Conservation (phyloP, 2,888 invertebrate genomes). For the Himalopsyche anomala region DNA sequence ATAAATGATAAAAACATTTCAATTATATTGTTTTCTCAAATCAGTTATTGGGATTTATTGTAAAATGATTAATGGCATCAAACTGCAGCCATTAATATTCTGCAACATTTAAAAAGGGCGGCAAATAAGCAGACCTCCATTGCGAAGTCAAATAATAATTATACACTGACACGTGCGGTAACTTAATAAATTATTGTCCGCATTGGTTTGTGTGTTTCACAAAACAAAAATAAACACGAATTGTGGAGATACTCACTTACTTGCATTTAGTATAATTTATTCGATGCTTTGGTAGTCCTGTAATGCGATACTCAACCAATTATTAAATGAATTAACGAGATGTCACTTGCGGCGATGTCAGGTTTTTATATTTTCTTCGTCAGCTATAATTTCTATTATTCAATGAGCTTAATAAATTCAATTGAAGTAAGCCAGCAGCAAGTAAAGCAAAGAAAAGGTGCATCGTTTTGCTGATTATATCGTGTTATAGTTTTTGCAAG, state of each 20-base stretch:
- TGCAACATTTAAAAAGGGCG: too few relatives aligned
- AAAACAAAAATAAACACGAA: background rate
- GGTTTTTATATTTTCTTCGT: constrained; percentile 45
- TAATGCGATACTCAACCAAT: constrained; percentile 47
- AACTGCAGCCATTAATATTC: too few relatives aligned
- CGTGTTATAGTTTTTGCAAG: too few relatives aligned
- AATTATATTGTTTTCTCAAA: background rate
- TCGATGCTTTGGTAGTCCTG: constrained; percentile 41
- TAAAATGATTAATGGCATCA: background rate
- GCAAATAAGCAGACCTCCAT: constrained; percentile 11
- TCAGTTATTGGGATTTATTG: background rate
- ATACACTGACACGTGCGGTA: constrained; percentile 45
- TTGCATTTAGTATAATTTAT: constrained; percentile 48
- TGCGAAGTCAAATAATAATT: constrained; percentile 37
- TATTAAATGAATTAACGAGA: constrained; percentile 59
- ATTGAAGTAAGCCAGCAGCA: too few relatives aligned
- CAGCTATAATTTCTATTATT: background rate
- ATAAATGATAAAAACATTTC: background rate
- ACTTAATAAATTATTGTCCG: constrained; percentile 50
- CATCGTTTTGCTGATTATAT: too few relatives aligned
- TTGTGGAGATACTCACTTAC: too few relatives aligned
- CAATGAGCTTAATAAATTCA: too few relatives aligned
- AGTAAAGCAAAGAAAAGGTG: too few relatives aligned
- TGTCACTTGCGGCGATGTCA: constrained; percentile 54
- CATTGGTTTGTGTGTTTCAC: constrained; percentile 47